Conservation (phyloP, 2,888 invertebrate genomes). For the Synergus laeviventris region DNA sequence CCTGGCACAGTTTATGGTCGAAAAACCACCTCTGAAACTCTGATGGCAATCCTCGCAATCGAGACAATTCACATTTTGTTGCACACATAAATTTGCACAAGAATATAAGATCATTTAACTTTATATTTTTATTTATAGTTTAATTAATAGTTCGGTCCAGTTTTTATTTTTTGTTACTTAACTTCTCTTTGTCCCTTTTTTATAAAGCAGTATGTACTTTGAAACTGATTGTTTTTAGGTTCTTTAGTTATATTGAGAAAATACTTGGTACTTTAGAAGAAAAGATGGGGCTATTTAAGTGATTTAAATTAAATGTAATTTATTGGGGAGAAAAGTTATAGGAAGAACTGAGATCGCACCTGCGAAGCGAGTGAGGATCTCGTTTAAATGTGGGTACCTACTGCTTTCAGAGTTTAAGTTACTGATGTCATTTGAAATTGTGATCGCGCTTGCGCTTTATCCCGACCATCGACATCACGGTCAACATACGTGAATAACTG, state of each 20-base stretch:
- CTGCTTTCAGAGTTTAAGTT: slow-evolving; percentile 11
- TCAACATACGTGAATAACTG: slow-evolving; percentile 16
- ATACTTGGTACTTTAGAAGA: too few species aligned
- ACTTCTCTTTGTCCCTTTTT: background rate
- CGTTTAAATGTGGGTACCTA: background rate
- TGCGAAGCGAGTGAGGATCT: slow-evolving; percentile 3
- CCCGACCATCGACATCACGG: background rate
- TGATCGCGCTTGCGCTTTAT: slow-evolving; percentile 33
- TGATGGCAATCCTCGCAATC: too few species aligned
- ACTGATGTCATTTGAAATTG: slow-evolving; percentile 23
- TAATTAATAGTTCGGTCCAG: too few species aligned
- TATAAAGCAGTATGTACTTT: too few species aligned
- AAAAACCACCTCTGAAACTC: background rate
- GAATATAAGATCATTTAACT: background rate
- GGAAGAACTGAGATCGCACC: background rate
- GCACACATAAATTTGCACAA: background rate
- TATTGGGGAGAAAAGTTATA: background rate
- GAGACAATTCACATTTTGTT: background rate
- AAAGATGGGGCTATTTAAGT: too few species aligned
- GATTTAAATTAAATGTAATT: too few species aligned
- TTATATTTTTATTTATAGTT: background rate
- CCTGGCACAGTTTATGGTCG: background rate
- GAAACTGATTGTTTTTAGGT: too few species aligned
- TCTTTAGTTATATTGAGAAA: too few species aligned
- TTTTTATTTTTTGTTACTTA: background rate